These are phyloP conservation scores for Phaenicophaeus curvirostris DNA, from an alignment of 2,797 vertebrate genomes.

Conservation along the genomic window DNA sequence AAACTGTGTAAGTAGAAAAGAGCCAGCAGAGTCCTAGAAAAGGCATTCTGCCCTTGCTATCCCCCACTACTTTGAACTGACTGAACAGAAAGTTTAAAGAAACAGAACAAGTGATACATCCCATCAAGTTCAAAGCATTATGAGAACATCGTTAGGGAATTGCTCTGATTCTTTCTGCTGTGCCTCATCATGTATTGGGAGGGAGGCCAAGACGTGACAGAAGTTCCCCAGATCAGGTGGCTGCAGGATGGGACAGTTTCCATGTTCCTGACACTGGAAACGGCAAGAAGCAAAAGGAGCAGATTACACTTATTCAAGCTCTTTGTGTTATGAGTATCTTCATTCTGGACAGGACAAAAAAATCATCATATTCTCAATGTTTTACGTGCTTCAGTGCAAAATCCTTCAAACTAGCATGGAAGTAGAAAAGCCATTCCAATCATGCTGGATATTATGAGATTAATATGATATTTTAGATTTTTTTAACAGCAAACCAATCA, in stretches of 20 bases:
- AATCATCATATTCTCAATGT: not conserved
- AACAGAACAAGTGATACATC: not conserved
- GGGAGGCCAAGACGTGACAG: not conserved
- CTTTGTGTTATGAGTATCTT: not conserved
- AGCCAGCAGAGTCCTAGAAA: not conserved
- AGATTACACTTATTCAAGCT: not conserved
- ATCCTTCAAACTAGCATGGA: not conserved
- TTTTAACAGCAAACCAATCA: not conserved
- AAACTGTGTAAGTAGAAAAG: slow-evolving; percentile 1
- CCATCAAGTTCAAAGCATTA: not conserved
- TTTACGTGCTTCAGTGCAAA: not conserved
- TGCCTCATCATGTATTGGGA: fast-evolving
- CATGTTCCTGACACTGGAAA: not conserved
- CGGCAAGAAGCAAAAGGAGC: fast-evolving
- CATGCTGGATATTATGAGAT: not conserved
- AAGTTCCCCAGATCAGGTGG: not conserved
- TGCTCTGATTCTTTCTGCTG: not conserved
- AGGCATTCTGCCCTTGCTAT: not conserved
- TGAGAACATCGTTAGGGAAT: not conserved
- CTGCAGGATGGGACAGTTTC: not conserved
- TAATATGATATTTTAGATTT: not conserved
- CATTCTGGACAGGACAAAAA: not conserved
- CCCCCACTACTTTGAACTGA: not conserved
- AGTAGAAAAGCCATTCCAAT: not conserved
- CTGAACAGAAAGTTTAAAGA: slow-evolving; percentile 20